Evolutionary conservation across 1,140 invertebrate species (phyloP), one percentile per base, ranked within the genome.

Genomic region (Charaxes varanes): DNA sequence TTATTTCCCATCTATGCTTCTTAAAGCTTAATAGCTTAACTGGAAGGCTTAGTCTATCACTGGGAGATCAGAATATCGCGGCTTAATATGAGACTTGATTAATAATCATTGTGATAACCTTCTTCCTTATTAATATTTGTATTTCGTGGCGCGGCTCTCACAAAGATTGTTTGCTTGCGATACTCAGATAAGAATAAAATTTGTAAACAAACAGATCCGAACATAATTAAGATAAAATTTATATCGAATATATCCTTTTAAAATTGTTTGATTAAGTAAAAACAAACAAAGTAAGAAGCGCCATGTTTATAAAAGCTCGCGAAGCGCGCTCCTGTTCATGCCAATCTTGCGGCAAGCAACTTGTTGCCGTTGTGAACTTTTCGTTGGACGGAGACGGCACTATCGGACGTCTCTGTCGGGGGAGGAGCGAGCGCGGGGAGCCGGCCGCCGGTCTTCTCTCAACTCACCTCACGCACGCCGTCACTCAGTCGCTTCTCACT

Each of bases 241-340:
- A 28, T 31, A 38, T 31, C 26, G 19, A 21, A 22, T 40, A 37
- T n/a, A n/a, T 33, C 48, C 53, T 47, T 74, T 74, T 69, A 68
- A 82, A 69, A 69, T 65, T 73, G 77, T 71, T 66, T 62, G 61
- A 76, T 73, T 71, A 69, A 56, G 40, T 62, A 61, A 79, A 80
- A 80, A 82, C 70, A 80, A 82, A 78, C 65, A 80, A 71, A 73
- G 68, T 71, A 66, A 74, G 61, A 63, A 72, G 59, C 62, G 62
- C 71, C 65, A 80, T 79, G 76, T 77, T 80, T 78, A 78, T 80
- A 80, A 78, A 82, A 82, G 78, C 73, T 78, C 74, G 69, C 66
- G 53, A 69, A 67, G 76, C 73, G 62, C 76, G 76, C 78, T 82
- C 66, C 76, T 71, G 78, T 82, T 78, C 76, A 77, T 80, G 78